Percentiles rank a stretch among this genome's conserved stretches.
These are phyloP conservation scores for Corythaeola cristata DNA, from an alignment of 2,113 vertebrate species.

Conservation along the genomic window DNA sequence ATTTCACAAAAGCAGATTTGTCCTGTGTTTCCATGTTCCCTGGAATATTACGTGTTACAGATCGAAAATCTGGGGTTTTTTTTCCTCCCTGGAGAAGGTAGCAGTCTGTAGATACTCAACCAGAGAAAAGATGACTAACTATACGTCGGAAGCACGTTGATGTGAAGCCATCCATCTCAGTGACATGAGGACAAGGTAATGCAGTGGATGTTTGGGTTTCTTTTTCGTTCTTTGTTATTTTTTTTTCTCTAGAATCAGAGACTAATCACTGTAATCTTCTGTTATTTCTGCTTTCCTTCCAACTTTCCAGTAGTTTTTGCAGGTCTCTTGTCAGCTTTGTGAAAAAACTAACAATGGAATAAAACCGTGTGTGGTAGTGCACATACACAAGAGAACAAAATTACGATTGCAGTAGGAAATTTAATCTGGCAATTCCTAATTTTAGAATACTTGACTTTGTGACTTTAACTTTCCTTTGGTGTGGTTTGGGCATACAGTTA, in stretches of 20 bases:
- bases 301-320: neutral
- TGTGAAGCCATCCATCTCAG: neutral
- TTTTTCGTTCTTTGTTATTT: neutral
- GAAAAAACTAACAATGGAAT: neutral
- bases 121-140: neutral
- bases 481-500: neutral
- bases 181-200: neutral
- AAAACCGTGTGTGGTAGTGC: neutral
- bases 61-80: neutral
- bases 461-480: neutral
- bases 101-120: neutral
- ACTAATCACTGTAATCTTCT: neutral
- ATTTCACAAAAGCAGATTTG: neutral
- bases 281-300: conserved; percentile 21
- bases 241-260: neutral
- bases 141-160: fast-evolving
- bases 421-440: neutral
- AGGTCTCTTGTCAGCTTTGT: neutral
- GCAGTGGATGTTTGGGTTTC: neutral
- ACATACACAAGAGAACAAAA: neutral
- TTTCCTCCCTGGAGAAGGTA: neutral
- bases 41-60: neutral
- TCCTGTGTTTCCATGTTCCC: neutral
- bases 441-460: neutral
- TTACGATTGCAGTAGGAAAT: neutral